Base-by-base conservation (phyloP, 1,140 invertebrate species). In the Psilanteris sp. region DNA sequence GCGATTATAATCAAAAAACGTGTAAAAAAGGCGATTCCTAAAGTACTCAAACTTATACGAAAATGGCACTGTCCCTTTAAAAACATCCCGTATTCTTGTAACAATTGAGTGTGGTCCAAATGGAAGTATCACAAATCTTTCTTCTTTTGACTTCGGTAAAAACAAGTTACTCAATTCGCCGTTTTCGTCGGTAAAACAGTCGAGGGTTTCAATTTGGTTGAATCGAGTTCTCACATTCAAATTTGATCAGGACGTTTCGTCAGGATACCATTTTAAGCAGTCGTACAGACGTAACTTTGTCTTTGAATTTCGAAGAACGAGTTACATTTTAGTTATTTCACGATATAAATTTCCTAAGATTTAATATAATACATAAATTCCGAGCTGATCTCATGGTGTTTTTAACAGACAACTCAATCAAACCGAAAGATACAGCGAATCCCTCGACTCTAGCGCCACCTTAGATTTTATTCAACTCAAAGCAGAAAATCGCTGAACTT, bases 61-160 rank as follows among this genome's bases (percentile, higher is more conserved):
- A 68, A 79, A 79, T 79, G 73, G 78, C 68, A 79, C 78, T 77
- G 66, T 77, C 71, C 72, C 64, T 70, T 68, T 43, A 62, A 68
- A 79, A 67, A 54, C 24, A 52, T 59, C 34, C 34, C 18, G 43
- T 50, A 18, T 68, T 15, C 22, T 24, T 9, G 24, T 48, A 22
- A 41, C 29, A 55, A 54, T 18, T 37, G 24, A 64, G 6, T 61
- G 13, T 2, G 34, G 16, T 64, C n/a, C 9, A 67, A 55, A 46
- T 27, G 16, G 11, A 32, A 36, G 29, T 55, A 67, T 67, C 62
- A 67, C 62, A 67, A 54, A 44, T 59, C 13, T 9, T 44, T 44
- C 22, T 14, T 22, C 26, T 39, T 24, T 39, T 22, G n/a, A n/a
- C n/a, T n/a, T n/a, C n/a, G n/a, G n/a, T n/a, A n/a, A n/a, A n/a